phyloP scores from a whole-genome alignment of 2,797 vertebrate species.

The Dromococcyx pavoninus region DNA sequence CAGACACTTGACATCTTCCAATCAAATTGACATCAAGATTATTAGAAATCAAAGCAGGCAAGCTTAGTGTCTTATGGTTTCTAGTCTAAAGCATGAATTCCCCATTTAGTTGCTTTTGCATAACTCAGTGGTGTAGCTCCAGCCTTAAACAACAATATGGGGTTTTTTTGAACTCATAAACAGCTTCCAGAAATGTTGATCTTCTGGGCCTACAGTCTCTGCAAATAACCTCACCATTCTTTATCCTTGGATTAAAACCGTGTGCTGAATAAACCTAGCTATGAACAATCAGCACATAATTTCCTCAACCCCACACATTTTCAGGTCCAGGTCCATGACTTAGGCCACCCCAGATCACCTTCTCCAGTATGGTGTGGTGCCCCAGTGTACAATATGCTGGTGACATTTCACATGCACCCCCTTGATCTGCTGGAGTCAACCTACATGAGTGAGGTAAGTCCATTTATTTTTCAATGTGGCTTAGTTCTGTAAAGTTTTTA shows the following conservation, averaged over 20 bases:
- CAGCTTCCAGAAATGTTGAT: not conserved
- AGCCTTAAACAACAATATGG: not conserved
- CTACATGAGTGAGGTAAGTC: constrained; percentile 30
- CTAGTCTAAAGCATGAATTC: not conserved
- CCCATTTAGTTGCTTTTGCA: not conserved
- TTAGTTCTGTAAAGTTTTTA: constrained; percentile 68
- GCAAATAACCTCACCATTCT: not conserved
- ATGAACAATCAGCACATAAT: constrained; percentile 40
- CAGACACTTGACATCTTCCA: not conserved
- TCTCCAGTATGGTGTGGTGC: constrained; percentile 50
- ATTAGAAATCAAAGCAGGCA: not conserved
- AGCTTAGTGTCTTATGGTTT: not conserved
- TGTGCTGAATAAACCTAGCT: constrained; percentile 47
- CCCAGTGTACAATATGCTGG: constrained; percentile 56
- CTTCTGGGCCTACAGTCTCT: not conserved
- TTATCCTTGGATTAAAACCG: not conserved
- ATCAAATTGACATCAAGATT: not conserved
- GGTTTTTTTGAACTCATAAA: not conserved
- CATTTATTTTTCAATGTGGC: constrained; percentile 55
- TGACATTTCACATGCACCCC: constrained; percentile 34
- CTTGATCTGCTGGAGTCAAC: constrained; percentile 46
- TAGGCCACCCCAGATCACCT: constrained; percentile 32
- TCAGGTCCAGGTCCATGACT: constrained; percentile 50
- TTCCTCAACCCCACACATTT: constrained; percentile 48
- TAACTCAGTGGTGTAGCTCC: not conserved